Conservation (phyloP, 2,888 invertebrate genomes). For the Drosophila birchii region DNA sequence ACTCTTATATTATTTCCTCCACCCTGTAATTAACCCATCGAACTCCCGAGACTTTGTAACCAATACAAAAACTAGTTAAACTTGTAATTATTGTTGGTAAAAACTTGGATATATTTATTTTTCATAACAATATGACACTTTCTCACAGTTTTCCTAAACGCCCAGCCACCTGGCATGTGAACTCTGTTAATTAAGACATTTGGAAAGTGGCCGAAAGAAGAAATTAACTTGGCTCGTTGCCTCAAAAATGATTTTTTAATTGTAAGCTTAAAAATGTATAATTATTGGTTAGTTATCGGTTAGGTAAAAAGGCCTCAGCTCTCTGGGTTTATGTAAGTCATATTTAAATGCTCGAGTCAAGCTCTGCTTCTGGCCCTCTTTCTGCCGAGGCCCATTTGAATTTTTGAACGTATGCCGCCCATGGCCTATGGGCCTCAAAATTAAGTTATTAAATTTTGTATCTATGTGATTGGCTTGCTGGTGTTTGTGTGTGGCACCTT, state of each 20-base stretch:
- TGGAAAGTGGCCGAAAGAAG: constrained; percentile 62
- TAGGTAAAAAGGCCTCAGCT: constrained; percentile 54
- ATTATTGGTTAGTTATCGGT: constrained; percentile 73
- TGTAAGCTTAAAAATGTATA: constrained; percentile 63
- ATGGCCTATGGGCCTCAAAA: constrained; percentile 70
- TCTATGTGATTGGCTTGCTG: constrained; percentile 18
- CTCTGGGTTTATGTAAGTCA: constrained; percentile 65
- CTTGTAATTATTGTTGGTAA: constrained; percentile 22
- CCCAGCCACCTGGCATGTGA: neutral
- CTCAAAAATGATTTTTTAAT: constrained; percentile 76
- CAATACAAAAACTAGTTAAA: constrained; percentile 4
- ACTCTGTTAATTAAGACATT: constrained; percentile 71
- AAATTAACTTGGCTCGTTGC: constrained; percentile 41
- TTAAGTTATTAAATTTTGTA: constrained; percentile 68
- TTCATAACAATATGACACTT: constrained; percentile 73
- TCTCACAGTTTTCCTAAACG: constrained; percentile 56
- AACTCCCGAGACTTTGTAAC: neutral
- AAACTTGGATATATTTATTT: constrained; percentile 53
- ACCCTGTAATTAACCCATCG: constrained; percentile 6
- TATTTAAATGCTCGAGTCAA: constrained; percentile 57
- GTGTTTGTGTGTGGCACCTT: constrained; percentile 18
- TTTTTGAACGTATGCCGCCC: constrained; percentile 32
- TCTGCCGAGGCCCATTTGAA: constrained; percentile 36
- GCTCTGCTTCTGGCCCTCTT: constrained; percentile 29
- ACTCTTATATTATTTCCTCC: neutral